Percentiles rank a stretch among this genome's conserved stretches.
phyloP scores from a whole-genome alignment of 2,113 vertebrate species.

The Agelaius tricolor region DNA sequence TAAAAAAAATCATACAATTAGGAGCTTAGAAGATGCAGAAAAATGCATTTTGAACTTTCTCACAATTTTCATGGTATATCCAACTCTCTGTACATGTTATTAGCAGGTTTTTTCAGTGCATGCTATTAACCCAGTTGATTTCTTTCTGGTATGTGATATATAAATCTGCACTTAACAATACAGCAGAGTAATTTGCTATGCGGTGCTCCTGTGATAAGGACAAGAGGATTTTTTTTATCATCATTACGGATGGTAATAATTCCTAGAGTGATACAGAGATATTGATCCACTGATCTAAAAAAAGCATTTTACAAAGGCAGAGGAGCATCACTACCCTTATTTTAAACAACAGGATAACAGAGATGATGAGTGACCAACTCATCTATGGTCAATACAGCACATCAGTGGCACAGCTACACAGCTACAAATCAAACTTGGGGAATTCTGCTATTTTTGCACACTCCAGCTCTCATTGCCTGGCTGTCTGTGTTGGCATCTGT shows the following conservation, averaged over 20 bases:
- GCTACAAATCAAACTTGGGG: background rate
- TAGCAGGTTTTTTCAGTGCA: background rate
- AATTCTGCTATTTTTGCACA: background rate
- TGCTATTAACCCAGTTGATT: slow-evolving; percentile 14
- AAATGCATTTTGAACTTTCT: background rate
- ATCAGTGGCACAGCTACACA: background rate
- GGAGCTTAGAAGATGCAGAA: background rate
- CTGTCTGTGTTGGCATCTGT: background rate
- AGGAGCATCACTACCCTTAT: background rate
- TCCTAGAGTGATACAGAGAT: slow-evolving; percentile 19
- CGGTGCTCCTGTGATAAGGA: slow-evolving; percentile 33
- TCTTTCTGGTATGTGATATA: slow-evolving; percentile 16
- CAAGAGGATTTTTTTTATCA: slow-evolving; percentile 42
- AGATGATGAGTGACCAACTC: background rate
- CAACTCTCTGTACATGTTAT: background rate
- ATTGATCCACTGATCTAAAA: slow-evolving; percentile 41
- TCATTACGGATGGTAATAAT: slow-evolving; percentile 39
- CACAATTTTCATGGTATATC: background rate
- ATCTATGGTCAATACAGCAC: background rate
- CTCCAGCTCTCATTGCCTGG: background rate
- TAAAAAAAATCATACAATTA: slow-evolving; percentile 25
- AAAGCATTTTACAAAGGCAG: background rate
- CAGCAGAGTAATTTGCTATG: slow-evolving; percentile 42
- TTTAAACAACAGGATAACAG: background rate
- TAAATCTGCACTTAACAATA: slow-evolving; percentile 39